Evolutionary conservation across 2,113 vertebrate species (phyloP).

Genomic region (Nyctereutes procyonoides): DNA sequence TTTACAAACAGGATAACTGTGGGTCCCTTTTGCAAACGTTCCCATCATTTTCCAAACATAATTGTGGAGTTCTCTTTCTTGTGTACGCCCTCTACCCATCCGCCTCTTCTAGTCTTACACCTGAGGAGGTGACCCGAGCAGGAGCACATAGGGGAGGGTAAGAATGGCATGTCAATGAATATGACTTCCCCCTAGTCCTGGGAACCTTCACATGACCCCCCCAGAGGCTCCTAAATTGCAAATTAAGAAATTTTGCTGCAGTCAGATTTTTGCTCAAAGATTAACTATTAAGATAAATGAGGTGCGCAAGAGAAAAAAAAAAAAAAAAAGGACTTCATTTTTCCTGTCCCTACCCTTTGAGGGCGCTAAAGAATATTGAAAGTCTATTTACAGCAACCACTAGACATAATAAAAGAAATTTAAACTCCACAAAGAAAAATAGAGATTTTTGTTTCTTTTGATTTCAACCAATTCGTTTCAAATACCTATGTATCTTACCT

Average conservation of each 20-base stretch:
- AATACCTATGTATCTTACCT: not conserved
- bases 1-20: not conserved
- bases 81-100: not conserved
- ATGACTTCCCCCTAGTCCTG: not conserved
- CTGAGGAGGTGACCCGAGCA: not conserved
- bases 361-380: not conserved
- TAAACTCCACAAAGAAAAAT: not conserved
- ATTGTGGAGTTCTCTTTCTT: not conserved
- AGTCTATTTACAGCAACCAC: conserved; percentile 21
- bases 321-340: not conserved
- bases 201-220: not conserved
- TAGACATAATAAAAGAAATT: conserved; percentile 15
- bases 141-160: not conserved
- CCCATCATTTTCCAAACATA: not conserved
- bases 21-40: not conserved
- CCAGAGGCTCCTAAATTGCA: not conserved
- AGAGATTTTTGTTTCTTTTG: conserved; percentile 28
- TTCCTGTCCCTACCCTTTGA: not conserved
- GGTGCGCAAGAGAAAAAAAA: not conserved
- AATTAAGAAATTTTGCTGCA: conserved; percentile 18
- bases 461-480: conserved; percentile 35
- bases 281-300: conserved; percentile 22
- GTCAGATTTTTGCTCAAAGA: not conserved
- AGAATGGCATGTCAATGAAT: not conserved
- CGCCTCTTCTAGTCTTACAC: not conserved